These are phyloP conservation scores for Polydrusus cervinus DNA, from an alignment of 2,888 invertebrate genomes.

Conservation along the genomic window DNA sequence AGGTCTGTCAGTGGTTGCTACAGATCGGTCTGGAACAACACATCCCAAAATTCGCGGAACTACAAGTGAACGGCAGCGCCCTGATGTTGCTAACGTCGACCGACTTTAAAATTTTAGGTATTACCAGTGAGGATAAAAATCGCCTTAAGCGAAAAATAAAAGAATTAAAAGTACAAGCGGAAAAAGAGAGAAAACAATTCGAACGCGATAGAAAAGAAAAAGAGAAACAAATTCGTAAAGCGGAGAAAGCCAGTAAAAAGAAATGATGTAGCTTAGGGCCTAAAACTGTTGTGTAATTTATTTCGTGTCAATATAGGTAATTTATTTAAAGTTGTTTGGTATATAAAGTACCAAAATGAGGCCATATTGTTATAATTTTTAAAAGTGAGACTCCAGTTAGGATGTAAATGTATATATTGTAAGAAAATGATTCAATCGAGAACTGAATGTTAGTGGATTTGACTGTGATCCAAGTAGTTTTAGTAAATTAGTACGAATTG, in stretches of 20 bases:
- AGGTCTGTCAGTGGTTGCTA: conserved; percentile 95
- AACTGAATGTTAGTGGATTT: conserved; percentile 47
- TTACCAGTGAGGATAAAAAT: conserved; percentile 86
- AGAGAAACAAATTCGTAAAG: conserved; percentile 89
- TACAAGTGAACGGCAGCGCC: conserved; percentile 90
- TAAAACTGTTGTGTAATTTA: conserved; percentile 24
- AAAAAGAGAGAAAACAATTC: conserved; percentile 81
- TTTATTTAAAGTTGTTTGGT: conserved; percentile 31
- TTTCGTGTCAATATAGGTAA: conserved; percentile 26
- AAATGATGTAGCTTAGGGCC: conserved; percentile 71
- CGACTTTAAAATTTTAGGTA: conserved; percentile 91
- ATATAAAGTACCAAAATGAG: conserved; percentile 21
- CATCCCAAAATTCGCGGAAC: conserved; percentile 89
- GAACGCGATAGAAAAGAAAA: conserved; percentile 90
- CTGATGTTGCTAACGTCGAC: conserved; percentile 91
- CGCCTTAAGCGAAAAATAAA: conserved; percentile 90
- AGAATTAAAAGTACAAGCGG: conserved; percentile 84
- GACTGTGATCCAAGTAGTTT: conserved; percentile 48
- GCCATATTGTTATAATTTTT: conserved; percentile 41
- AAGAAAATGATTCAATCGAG: conserved; percentile 24
- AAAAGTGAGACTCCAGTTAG: conserved; percentile 38
- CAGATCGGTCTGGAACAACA: conserved; percentile 89
- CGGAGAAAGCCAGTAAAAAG: conserved; percentile 82
- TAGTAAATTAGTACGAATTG: conserved; percentile 22
- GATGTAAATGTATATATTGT: conserved; percentile 36